phyloP scores from a whole-genome alignment of 2,113 vertebrate genomes.

The Columba janthina region DNA sequence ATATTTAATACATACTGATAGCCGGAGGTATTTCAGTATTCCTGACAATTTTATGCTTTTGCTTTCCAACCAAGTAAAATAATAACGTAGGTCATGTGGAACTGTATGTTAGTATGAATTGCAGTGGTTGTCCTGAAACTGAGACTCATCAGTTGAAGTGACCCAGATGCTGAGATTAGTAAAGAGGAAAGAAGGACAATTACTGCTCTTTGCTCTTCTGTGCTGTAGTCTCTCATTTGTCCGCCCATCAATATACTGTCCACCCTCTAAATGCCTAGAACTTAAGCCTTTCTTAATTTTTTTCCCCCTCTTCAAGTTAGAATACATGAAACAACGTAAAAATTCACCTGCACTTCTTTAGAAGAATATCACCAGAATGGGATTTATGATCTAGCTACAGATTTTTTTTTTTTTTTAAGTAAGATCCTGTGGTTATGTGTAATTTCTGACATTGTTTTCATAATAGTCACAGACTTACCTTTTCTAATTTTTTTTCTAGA shows the following conservation, averaged over 20 bases:
- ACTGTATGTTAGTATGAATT: background rate
- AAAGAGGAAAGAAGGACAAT: background rate
- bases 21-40: background rate
- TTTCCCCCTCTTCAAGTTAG: background rate
- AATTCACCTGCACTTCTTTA: background rate
- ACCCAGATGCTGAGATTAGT: background rate
- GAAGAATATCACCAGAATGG: background rate
- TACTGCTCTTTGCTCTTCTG: background rate
- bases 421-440: background rate
- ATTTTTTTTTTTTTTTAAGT: background rate
- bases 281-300: background rate
- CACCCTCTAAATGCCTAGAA: background rate
- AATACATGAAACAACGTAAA: background rate
- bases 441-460: background rate
- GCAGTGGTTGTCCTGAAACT: background rate
- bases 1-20: background rate
- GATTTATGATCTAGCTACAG: background rate
- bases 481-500: constrained; percentile 67
- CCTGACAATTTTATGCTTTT: background rate
- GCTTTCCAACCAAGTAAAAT: background rate
- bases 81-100: background rate
- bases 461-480: background rate
- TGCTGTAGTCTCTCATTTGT: background rate
- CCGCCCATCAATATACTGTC: background rate
- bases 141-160: background rate